Conservation (phyloP, 1,140 invertebrate species). For the Solen grandis region DNA sequence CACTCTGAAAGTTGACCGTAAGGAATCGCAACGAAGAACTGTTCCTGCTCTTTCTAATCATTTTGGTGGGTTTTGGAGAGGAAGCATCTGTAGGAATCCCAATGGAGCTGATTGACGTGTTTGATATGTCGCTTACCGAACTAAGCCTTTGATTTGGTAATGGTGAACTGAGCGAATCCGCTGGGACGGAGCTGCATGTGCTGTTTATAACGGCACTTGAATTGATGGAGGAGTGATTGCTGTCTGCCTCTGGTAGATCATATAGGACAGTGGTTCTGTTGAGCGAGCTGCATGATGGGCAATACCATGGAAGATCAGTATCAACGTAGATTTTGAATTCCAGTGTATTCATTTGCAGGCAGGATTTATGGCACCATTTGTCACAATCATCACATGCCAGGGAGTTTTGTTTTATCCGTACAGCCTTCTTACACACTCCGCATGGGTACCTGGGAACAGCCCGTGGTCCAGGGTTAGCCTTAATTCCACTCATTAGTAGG, state of each 20-base stretch:
- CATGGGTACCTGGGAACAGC: slow-evolving; percentile 9
- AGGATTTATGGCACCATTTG: slow-evolving; percentile 5
- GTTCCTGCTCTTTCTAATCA: background rate
- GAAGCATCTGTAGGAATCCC: slow-evolving; percentile 3
- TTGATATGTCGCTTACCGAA: too few relatives aligned
- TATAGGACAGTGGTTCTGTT: background rate
- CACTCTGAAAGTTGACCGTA: slow-evolving; percentile 5
- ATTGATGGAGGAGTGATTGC: background rate
- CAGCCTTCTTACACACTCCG: background rate
- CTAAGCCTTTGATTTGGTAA: too few relatives aligned
- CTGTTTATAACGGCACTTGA: background rate
- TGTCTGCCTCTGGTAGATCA: background rate
- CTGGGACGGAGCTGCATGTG: background rate
- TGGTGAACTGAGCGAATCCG: background rate
- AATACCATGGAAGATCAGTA: background rate
- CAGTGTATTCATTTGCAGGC: background rate
- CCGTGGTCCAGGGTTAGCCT: background rate
- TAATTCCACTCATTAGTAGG: too few relatives aligned
- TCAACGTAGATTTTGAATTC: background rate
- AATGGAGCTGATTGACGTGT: background rate
- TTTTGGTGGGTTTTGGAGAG: background rate
- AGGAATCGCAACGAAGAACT: background rate
- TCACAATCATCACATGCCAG: slow-evolving; percentile 14
- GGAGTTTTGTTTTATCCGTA: background rate
- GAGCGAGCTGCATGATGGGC: slow-evolving; percentile 1